Conservation (phyloP, 2,888 invertebrate species). For the Drosophila eohydei region DNA sequence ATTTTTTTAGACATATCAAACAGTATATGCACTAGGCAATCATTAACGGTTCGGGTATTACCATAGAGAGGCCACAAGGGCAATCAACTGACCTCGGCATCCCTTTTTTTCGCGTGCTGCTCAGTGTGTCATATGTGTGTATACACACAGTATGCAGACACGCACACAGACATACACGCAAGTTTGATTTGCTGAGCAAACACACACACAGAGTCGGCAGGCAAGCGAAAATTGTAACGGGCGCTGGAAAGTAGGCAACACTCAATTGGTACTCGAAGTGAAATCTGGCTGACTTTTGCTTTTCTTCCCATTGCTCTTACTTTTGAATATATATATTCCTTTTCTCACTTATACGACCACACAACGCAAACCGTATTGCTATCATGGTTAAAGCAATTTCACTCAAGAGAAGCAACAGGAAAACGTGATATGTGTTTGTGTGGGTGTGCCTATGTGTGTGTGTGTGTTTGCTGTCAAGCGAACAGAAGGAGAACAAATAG, state of each 20-base stretch:
- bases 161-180: not conserved
- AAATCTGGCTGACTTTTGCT: conserved; percentile 39
- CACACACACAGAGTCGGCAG: conserved; percentile 3
- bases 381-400: conserved; percentile 40
- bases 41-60: conserved; percentile 6
- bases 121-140: conserved; percentile 23
- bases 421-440: conserved; percentile 17
- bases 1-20: not conserved
- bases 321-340: conserved; percentile 1
- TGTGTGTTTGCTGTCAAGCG: conserved; percentile 9
- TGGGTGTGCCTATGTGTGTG: not conserved
- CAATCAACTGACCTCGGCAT: conserved; percentile 57
- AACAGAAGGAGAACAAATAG: not conserved
- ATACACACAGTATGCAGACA: conserved; percentile 11
- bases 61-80: conserved; percentile 30
- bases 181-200: conserved; percentile 40
- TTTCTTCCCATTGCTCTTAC: not conserved
- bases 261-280: conserved; percentile 14
- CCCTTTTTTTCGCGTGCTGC: conserved; percentile 31
- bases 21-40: conserved; percentile 13
- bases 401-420: conserved; percentile 57
- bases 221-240: conserved; percentile 19
- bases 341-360: conserved; percentile 19
- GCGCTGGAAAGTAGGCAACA: conserved; percentile 48
- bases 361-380: conserved; percentile 28